Evolutionary conservation across 1,140 invertebrate species (phyloP).

Genomic region (Pseudoatta argentina): DNA sequence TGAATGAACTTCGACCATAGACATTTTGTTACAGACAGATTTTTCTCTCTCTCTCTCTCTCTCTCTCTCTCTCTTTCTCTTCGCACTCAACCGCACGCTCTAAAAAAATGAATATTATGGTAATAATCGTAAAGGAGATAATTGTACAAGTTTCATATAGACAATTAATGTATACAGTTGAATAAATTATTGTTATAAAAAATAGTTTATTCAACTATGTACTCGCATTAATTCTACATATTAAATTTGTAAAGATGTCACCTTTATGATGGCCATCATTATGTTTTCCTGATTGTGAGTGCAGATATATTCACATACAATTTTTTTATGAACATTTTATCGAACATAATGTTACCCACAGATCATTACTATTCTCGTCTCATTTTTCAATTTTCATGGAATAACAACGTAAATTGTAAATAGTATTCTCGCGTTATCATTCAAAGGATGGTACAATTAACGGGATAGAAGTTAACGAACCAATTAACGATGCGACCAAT

Average conservation of each 20-base stretch:
- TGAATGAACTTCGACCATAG: background rate
- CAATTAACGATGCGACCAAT: constrained; percentile 4
- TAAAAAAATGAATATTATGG: no score
- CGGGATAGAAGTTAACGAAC: constrained; percentile 29
- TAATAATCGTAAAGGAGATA: no score
- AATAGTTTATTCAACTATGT: no score
- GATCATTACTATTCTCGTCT: background rate
- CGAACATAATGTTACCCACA: constrained; percentile 28
- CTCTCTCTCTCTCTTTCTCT: no score
- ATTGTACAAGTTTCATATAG: no score
- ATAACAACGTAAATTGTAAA: constrained; percentile 2
- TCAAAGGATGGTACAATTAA: constrained; percentile 27
- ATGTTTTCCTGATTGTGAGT: background rate
- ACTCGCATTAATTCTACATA: no score
- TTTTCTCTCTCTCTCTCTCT: no score
- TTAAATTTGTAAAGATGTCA: no score
- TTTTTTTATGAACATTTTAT: constrained; percentile 66
- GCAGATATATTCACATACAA: constrained; percentile 11
- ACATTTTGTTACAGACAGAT: constrained; percentile 1
- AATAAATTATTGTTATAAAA: no score
- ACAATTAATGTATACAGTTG: no score
- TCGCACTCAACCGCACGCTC: no score
- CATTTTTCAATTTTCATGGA: background rate
- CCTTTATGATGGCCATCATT: no score
- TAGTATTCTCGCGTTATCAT: constrained; percentile 20